phyloP scores from a whole-genome alignment of 2,797 vertebrate genomes.

The Astyanax mexicanus region DNA sequence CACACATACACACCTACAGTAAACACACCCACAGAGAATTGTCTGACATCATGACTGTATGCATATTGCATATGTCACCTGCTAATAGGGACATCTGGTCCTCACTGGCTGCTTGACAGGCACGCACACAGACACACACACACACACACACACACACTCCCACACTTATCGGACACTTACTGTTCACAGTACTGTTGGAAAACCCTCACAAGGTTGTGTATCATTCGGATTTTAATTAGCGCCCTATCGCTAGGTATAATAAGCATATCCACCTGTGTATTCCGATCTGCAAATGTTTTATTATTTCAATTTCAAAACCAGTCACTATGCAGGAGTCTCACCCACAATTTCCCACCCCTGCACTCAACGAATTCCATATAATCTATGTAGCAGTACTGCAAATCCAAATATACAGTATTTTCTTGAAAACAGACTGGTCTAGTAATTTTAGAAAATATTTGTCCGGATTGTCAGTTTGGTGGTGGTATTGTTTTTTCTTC shows the following conservation, averaged over 20 bases:
- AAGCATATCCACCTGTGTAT: background rate
- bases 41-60: constrained; percentile 33
- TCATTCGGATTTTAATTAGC: constrained; percentile 28
- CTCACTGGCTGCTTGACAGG: constrained; percentile 5
- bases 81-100: constrained; percentile 42
- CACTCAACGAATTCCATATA: too few species aligned
- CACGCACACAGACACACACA: background rate
- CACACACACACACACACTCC: background rate
- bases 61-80: constrained; percentile 40
- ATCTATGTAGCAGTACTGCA: too few species aligned
- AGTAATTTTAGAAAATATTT: too few species aligned
- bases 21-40: constrained; percentile 29
- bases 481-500: too few species aligned
- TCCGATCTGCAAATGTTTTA: too few species aligned
- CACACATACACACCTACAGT: background rate
- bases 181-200: background rate
- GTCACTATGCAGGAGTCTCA: too few species aligned
- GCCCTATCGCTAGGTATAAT: background rate
- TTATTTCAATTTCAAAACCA: too few species aligned
- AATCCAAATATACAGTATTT: too few species aligned
- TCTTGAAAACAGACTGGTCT: too few species aligned
- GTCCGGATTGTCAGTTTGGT: too few species aligned
- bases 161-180: background rate
- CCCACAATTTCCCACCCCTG: too few species aligned
- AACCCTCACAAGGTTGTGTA: background rate